Percentiles rank a stretch among this genome's conserved stretches.
Evolutionary conservation across 2,888 invertebrate species (phyloP).

Genomic region (Agrochola litura): DNA sequence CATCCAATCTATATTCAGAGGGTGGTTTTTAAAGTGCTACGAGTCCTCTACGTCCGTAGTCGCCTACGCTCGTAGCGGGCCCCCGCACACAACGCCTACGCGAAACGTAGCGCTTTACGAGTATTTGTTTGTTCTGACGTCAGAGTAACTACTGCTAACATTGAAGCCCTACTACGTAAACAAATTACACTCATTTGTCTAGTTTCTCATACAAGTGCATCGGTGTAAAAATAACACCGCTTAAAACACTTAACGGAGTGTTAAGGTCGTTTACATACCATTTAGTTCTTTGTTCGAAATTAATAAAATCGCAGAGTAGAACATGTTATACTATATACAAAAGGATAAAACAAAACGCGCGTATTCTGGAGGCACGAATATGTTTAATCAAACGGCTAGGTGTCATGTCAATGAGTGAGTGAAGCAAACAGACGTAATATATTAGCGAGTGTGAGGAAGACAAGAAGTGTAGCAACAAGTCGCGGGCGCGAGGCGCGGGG

Average conservation of each 20-base stretch:
- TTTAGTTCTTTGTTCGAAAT: slow-evolving; percentile 66
- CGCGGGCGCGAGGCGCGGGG: slow-evolving; percentile 72
- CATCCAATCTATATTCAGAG: slow-evolving; percentile 64
- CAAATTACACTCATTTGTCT: slow-evolving; percentile 49
- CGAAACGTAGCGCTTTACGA: slow-evolving; percentile 62
- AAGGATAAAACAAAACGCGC: slow-evolving; percentile 70
- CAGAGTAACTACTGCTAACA: slow-evolving; percentile 46
- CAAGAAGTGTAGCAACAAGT: slow-evolving; percentile 86
- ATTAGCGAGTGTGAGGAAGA: slow-evolving; percentile 72
- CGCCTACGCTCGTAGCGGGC: slow-evolving; percentile 70
- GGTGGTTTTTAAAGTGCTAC: slow-evolving; percentile 61
- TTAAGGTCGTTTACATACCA: slow-evolving; percentile 48
- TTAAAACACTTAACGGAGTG: slow-evolving; percentile 38
- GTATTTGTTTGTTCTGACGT: slow-evolving; percentile 50
- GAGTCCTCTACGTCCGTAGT: slow-evolving; percentile 60
- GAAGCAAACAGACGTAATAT: slow-evolving; percentile 78
- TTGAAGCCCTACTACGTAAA: slow-evolving; percentile 51
- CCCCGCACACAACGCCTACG: slow-evolving; percentile 65
- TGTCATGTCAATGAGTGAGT: slow-evolving; percentile 79
- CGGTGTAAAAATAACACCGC: slow-evolving; percentile 34
- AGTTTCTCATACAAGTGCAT: slow-evolving; percentile 41
- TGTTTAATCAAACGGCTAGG: slow-evolving; percentile 75
- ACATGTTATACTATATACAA: slow-evolving; percentile 67
- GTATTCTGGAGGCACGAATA: slow-evolving; percentile 73
- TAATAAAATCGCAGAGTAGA: slow-evolving; percentile 66